Evolutionary conservation across 2,888 invertebrate genomes (phyloP), one percentile per base, ranked within the genome.

Genomic region (Luperina nickerlii): DNA sequence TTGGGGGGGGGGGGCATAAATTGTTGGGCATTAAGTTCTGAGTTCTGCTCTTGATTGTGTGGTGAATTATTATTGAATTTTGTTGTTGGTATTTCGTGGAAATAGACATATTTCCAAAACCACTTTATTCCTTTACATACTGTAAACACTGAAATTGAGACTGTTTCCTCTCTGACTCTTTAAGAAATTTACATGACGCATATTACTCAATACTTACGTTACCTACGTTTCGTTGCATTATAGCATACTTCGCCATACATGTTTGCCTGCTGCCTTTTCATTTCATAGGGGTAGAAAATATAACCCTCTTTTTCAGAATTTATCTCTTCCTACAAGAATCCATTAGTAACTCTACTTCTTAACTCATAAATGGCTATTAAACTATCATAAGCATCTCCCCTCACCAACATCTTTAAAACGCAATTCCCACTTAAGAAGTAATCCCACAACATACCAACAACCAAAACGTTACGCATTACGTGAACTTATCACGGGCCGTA

Each of bases 401-500:
- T 69, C 76, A 82, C 68, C 70, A 81, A 76, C 69, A 57, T 70
- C 45, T 42, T 68, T 20, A 78, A 79, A 69, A 74, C 67, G 27
- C 63, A 76, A 32, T 76, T 60, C n/a, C 65, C 74, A 68, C 62
- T 87, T 83, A 74, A 87, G 89, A 91, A 87, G 65, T 81, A 74
- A 72, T 42, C 74, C 75, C 78, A 78, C 70, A 74, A 83, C 81
- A 74, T 80, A 68, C 83, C 83, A 83, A 79, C 83, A 85, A 81
- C 74, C 72, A 65, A 72, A 90, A 90, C 87, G 86, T 85, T 78
- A 86, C 84, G 75, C 88, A 90, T 92, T 92, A 91, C 91, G 85
- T 78, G 84, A 91, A 92, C 90, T 92, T 92, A 94, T 94, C 93
- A 94, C 93, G 91, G 87, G 90, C 90, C 79, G 86, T 79, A 84